Evolutionary conservation across 2,888 invertebrate genomes (phyloP).

Genomic region (Hirtodrosophila cameraria): DNA sequence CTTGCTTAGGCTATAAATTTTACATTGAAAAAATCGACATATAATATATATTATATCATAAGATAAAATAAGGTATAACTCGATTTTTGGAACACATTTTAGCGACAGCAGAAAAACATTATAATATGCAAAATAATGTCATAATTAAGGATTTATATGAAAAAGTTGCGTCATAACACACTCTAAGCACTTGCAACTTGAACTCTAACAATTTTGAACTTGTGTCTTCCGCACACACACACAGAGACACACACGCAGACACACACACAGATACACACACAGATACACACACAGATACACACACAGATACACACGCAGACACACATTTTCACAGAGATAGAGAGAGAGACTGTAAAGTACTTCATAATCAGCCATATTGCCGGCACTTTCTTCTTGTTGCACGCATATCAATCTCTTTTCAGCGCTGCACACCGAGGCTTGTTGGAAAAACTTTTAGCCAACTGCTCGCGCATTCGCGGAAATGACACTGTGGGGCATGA

Average conservation of each 20-base stretch:
- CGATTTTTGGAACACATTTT: slow-evolving; percentile 13
- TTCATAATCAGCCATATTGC: slow-evolving; percentile 68
- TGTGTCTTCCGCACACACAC: slow-evolving; percentile 25
- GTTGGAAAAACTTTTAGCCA: slow-evolving; percentile 52
- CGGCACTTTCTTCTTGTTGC: slow-evolving; percentile 53
- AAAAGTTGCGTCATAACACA: slow-evolving; percentile 69
- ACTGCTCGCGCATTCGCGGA: slow-evolving; percentile 72
- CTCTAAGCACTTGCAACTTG: slow-evolving; percentile 60
- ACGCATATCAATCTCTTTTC: slow-evolving; percentile 58
- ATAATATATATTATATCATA: too few relatives aligned
- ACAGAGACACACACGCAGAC: background rate
- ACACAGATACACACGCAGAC: too few relatives aligned
- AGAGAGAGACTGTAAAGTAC: slow-evolving; percentile 36
- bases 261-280: background rate
- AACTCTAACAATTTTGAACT: slow-evolving; percentile 69
- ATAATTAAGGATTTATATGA: slow-evolving; percentile 81
- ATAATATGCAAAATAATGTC: slow-evolving; percentile 82
- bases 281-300: slow-evolving; percentile 1
- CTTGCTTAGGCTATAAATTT: too few relatives aligned
- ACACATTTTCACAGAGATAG: too few relatives aligned
- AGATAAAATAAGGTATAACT: background rate
- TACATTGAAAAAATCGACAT: too few relatives aligned
- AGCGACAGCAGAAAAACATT: slow-evolving; percentile 23
- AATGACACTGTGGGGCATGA: slow-evolving; percentile 83
- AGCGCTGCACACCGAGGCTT: slow-evolving; percentile 44